A percentile compares a stretch with the other conserved stretches of the same genome.
These are phyloP conservation scores for Solenopsis fugax DNA, from an alignment of 1,140 invertebrate genomes.

Conservation along the genomic window DNA sequence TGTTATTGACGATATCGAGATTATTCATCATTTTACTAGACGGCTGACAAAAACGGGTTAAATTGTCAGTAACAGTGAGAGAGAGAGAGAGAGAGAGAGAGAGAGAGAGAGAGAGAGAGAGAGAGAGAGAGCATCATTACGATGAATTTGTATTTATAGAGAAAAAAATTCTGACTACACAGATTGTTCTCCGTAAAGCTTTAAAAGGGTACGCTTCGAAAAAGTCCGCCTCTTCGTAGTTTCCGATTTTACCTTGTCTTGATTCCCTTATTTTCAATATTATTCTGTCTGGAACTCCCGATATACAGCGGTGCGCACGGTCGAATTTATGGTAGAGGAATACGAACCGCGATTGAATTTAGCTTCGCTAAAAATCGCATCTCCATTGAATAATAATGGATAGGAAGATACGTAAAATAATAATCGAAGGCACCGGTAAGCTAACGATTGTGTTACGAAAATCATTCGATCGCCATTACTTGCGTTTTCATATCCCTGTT, in stretches of 20 bases:
- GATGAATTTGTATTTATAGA: slow-evolving; percentile 5
- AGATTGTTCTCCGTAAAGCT: neutral
- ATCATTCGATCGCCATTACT: slow-evolving; percentile 39
- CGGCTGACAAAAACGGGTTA: neutral
- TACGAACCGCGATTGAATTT: slow-evolving; percentile 19
- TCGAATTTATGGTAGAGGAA: slow-evolving; percentile 7
- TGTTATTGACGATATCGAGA: neutral
- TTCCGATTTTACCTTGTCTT: slow-evolving; percentile 4
- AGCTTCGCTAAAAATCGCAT: slow-evolving; percentile 41
- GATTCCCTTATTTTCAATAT: neutral
- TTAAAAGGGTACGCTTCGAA: neutral
- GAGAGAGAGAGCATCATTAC: neutral
- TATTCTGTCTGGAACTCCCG: slow-evolving; percentile 25
- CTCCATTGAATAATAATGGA: slow-evolving; percentile 27
- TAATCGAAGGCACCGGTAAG: slow-evolving; percentile 11
- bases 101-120: neutral
- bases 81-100: neutral
- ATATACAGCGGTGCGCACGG: neutral
- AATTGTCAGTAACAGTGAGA: neutral
- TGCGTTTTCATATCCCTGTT: slow-evolving; percentile 23
- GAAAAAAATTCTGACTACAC: slow-evolving; percentile 1
- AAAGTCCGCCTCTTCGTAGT: neutral
- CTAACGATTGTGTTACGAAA: slow-evolving; percentile 25
- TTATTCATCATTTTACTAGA: neutral
- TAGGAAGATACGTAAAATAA: slow-evolving; percentile 15